Base-by-base conservation (phyloP, 2,113 vertebrate genomes). In the Narcine bancroftii region DNA sequence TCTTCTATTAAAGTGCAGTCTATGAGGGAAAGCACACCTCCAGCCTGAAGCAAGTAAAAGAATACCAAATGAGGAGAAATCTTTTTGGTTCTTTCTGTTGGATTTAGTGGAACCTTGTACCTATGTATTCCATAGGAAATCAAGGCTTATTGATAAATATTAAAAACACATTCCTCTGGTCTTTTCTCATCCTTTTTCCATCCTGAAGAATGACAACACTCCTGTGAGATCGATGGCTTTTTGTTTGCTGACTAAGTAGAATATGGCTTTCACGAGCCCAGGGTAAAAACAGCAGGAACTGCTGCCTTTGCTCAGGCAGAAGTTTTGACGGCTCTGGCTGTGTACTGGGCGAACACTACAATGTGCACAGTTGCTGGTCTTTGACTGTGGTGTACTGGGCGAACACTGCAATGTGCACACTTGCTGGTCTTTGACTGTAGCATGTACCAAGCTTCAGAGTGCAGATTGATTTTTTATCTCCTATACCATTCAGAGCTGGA, bases 1-100 rank as follows among this genome's bases (percentile, higher is more conserved):
- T 99, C 99, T 93, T 99, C 99, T 0, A 99, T 97, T 93, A 99
- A 94, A 0, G 98, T 99, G 94, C 99, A 99, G 92, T 99, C 97
- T 77, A 98, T 98, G 45, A 99, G 96, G 69, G 99, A 99, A 91
- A 99, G 95, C 93, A 99, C 98, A 36, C 99, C 99, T 92, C 98
- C 99, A 96, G 98, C 98, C 99, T 99, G 95, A 56, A 94, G 93
- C 47, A 92, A 29, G 50, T 50, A 95, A 93, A 94, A 11, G 95
- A 93, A 95, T 50, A 26, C 92, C 33, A 39, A 91, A 69, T 63
- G 15, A 91, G 47, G 2, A 47, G 10, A 69, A 7, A 91, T 11
- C 42, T 47, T 91, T 69, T 71, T 29, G 39, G 9, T 91, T 71
- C 24, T 66, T 69, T 71, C 63, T 47, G 21, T 29, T 47, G 42